A percentile compares a stretch with the other conserved stretches of the same genome.
These are phyloP conservation scores for Ophion ventricosus DNA, from an alignment of 2,888 invertebrate species.

Conservation along the genomic window DNA sequence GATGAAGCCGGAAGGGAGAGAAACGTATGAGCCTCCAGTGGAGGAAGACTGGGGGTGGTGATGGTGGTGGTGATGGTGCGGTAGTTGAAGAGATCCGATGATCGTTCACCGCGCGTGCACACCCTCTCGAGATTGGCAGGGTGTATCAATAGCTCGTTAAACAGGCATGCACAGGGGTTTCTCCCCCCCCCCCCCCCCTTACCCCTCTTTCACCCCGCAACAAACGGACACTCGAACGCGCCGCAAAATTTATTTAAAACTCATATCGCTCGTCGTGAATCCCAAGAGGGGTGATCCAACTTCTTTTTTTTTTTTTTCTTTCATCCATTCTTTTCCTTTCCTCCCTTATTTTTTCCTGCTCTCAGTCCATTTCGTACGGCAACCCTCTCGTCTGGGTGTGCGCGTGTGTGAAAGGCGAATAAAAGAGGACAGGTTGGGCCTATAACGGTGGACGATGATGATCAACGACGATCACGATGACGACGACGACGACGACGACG, in stretches of 20 bases:
- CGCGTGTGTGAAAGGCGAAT: slow-evolving; percentile 75
- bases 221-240: slow-evolving; percentile 71
- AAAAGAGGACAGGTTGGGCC: slow-evolving; percentile 78
- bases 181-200: too few relatives aligned
- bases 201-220: slow-evolving; percentile 51
- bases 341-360: too few relatives aligned
- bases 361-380: background rate
- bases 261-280: slow-evolving; percentile 62
- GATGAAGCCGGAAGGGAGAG: slow-evolving; percentile 28
- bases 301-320: slow-evolving; percentile 11
- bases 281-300: slow-evolving; percentile 32
- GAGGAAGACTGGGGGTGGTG: slow-evolving; percentile 26
- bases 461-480: background rate
- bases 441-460: slow-evolving; percentile 44
- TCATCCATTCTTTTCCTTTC: too few relatives aligned
- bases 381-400: slow-evolving; percentile 22
- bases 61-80: too few relatives aligned
- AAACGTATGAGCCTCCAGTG: slow-evolving; percentile 23
- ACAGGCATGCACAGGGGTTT: slow-evolving; percentile 67
- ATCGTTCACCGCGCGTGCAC: background rate
- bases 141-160: slow-evolving; percentile 83
- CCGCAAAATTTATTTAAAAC: slow-evolving; percentile 82
- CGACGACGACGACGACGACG: background rate
- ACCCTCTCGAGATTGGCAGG: slow-evolving; percentile 59
- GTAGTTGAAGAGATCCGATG: background rate